Conservation (phyloP, 2,113 vertebrate genomes). For the Periophthalmodon schlosseri region DNA sequence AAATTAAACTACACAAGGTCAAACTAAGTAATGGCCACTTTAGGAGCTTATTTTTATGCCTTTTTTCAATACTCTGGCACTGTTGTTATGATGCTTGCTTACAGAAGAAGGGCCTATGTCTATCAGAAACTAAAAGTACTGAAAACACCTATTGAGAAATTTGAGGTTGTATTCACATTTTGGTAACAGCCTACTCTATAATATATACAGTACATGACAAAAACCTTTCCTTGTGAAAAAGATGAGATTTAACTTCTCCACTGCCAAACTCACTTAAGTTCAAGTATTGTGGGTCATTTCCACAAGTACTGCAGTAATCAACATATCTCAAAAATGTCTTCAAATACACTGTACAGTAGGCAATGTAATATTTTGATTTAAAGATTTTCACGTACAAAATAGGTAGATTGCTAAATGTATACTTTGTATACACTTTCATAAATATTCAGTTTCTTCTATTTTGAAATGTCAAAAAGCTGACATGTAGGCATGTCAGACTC, state of each 20-base stretch:
- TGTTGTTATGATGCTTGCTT: not conserved
- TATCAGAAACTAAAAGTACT: conserved; percentile 19
- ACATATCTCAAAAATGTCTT: not conserved
- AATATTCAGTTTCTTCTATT: not conserved
- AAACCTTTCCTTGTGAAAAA: not conserved
- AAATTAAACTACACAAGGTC: conserved; percentile 58
- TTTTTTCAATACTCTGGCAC: conserved; percentile 47
- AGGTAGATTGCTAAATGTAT: not conserved
- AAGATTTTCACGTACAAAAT: not conserved
- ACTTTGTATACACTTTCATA: conserved; percentile 5
- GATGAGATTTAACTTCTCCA: not conserved
- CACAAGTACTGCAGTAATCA: conserved; percentile 3
- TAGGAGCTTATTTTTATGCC: conserved; percentile 65
- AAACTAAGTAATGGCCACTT: conserved; percentile 24
- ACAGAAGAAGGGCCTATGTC: not conserved
- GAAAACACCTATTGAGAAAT: not conserved
- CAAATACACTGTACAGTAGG: conserved; percentile 2
- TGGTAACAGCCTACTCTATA: not conserved
- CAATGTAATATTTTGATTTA: not conserved
- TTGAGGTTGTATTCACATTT: conserved; percentile 5
- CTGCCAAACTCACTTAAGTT: not conserved
- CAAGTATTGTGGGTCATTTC: not conserved
- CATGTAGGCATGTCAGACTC: not conserved
- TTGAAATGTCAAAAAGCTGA: not conserved
- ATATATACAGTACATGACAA: conserved; percentile 5